Conservation (phyloP, 1,140 invertebrate genomes). For the Pectinophora gossypiella region DNA sequence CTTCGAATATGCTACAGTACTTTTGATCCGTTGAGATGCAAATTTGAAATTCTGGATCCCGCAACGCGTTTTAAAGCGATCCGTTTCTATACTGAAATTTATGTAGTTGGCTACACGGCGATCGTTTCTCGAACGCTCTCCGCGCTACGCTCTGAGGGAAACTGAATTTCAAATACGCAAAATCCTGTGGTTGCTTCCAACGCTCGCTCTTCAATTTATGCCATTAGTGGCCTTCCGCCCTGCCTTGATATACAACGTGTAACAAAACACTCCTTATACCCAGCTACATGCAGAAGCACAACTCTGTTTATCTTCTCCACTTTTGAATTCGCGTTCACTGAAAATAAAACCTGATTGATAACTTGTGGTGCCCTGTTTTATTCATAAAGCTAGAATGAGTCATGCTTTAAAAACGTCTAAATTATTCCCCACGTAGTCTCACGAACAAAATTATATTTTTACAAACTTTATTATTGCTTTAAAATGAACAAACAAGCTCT, state of each 20-base stretch:
- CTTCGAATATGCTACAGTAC: conserved; percentile 14
- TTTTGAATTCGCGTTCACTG: too few relatives aligned
- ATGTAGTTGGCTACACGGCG: conserved; percentile 29
- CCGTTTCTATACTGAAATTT: conserved; percentile 33
- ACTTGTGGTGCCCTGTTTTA: too few relatives aligned
- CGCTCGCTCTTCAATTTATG: conserved; percentile 50
- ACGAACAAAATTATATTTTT: not conserved
- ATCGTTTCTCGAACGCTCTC: conserved; percentile 34
- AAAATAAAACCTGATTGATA: too few relatives aligned
- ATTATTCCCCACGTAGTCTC: too few relatives aligned
- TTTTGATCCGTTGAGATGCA: conserved; percentile 30
- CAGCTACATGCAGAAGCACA: not conserved
- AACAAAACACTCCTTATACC: not conserved
- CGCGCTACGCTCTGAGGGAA: conserved; percentile 37
- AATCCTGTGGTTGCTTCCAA: conserved; percentile 53
- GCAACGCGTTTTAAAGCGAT: conserved; percentile 34
- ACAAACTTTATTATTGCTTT: not conserved
- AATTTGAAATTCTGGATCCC: conserved; percentile 27
- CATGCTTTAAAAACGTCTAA: too few relatives aligned
- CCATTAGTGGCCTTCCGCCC: conserved; percentile 44
- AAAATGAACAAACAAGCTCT: conserved; percentile 4
- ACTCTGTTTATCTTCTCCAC: too few relatives aligned
- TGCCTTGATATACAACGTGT: conserved; percentile 30
- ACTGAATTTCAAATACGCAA: conserved; percentile 64
- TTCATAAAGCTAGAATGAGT: too few relatives aligned